phyloP scores from a whole-genome alignment of 2,797 vertebrate genomes.

The Anguilla anguilla region DNA sequence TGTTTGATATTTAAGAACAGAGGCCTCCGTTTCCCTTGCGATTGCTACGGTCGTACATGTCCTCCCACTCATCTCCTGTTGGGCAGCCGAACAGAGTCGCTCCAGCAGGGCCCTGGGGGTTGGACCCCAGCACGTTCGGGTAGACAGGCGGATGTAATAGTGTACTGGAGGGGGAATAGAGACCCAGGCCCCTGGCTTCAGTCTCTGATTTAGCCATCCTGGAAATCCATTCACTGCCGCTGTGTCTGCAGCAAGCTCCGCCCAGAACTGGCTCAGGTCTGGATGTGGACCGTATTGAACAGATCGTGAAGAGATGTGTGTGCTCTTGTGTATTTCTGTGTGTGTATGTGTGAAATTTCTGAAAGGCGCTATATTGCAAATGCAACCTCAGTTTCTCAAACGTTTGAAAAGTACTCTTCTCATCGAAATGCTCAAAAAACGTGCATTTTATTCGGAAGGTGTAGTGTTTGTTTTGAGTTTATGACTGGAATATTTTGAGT shows the following conservation, averaged over 20 bases:
- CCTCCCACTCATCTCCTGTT: not conserved
- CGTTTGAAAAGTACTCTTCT: too few relatives aligned
- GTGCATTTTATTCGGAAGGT: not conserved
- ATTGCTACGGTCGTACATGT: not conserved
- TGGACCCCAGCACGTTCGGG: not conserved
- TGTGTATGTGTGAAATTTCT: not conserved
- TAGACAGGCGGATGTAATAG: slow-evolving; percentile 63
- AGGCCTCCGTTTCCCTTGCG: slow-evolving; percentile 52
- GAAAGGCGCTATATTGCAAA: too few relatives aligned
- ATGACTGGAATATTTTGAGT: not conserved
- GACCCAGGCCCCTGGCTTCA: slow-evolving; percentile 44
- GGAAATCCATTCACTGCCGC: slow-evolving; percentile 40
- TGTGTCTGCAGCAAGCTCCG: not conserved
- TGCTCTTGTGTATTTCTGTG: not conserved
- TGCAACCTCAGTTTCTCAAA: too few relatives aligned
- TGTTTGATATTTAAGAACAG: slow-evolving; percentile 46
- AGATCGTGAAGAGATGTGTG: not conserved
- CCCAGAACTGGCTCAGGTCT: slow-evolving; percentile 4
- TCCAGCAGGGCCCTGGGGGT: not conserved
- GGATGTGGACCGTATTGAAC: not conserved
- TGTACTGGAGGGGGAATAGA: slow-evolving; percentile 58
- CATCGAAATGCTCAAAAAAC: not conserved
- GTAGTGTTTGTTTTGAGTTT: not conserved
- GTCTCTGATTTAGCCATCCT: slow-evolving; percentile 34
- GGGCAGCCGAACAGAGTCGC: not conserved